Evolutionary conservation across 1,140 invertebrate species (phyloP).

Genomic region (Apis cerana): DNA sequence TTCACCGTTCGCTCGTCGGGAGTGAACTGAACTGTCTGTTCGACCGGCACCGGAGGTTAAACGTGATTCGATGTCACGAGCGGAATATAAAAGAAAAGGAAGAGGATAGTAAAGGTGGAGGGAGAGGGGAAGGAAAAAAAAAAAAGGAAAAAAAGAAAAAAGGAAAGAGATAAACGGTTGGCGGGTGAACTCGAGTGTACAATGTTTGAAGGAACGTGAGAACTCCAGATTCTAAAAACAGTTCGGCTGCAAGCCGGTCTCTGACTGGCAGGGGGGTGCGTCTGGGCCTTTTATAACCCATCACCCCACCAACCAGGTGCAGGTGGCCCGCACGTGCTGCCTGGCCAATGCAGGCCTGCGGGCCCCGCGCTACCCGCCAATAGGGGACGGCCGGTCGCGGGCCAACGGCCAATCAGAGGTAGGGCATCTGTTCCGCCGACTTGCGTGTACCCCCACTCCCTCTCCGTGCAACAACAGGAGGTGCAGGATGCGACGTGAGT

Average conservation of each 20-base stretch:
- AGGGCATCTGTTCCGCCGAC: conserved; percentile 69
- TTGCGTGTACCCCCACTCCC: conserved; percentile 27
- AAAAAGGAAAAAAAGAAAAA: neutral
- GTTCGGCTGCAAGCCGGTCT: conserved; percentile 73
- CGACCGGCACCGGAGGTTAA: conserved; percentile 8
- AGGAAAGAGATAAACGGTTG: conserved; percentile 4
- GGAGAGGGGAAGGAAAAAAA: accelerated
- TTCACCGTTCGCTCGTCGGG: conserved; percentile 31
- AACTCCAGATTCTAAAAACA: conserved; percentile 7
- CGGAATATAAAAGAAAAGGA: neutral
- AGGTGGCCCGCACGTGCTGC: conserved; percentile 78
- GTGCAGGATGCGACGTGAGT: conserved; percentile 62
- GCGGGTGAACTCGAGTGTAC: conserved; percentile 3
- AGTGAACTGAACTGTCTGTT: conserved; percentile 45
- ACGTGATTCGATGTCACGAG: neutral
- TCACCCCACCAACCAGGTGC: conserved; percentile 66
- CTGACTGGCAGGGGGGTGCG: conserved; percentile 70
- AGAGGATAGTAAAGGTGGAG: neutral
- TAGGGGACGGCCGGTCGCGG: conserved; percentile 69
- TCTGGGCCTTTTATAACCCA: conserved; percentile 72
- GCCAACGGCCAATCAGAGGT: conserved; percentile 71
- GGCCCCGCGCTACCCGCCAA: conserved; percentile 76
- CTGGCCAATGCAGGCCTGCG: conserved; percentile 72
- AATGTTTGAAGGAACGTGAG: neutral
- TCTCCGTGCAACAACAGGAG: conserved; percentile 38